These are phyloP conservation scores for Lasioglossum oenotherae DNA, from an alignment of 2,888 invertebrate species.

Conservation along the genomic window DNA sequence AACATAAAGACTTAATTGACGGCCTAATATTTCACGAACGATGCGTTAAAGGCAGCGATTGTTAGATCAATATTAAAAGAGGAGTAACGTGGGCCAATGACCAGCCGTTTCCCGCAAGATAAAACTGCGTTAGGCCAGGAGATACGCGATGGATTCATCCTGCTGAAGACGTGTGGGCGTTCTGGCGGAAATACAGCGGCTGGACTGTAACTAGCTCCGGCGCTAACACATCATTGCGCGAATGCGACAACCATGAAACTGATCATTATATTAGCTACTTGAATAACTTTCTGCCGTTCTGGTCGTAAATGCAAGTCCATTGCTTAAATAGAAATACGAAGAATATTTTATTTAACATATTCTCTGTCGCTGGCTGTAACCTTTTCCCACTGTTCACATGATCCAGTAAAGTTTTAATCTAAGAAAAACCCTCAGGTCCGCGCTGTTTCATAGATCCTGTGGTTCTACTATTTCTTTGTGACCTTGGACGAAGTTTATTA, in stretches of 20 bases:
- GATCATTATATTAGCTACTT: not conserved
- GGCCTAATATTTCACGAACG: not conserved
- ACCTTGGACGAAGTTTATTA: too few species aligned
- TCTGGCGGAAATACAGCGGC: slow-evolving; percentile 57
- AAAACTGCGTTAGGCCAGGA: slow-evolving; percentile 71
- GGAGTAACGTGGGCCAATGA: slow-evolving; percentile 76
- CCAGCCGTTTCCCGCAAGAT: slow-evolving; percentile 78
- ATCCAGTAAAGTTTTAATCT: too few species aligned
- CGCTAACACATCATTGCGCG: not conserved
- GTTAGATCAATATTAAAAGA: slow-evolving; percentile 55
- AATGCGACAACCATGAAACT: not conserved
- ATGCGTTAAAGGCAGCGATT: slow-evolving; percentile 20
- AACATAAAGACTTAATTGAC: not conserved
- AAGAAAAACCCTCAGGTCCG: too few species aligned
- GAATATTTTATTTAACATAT: not conserved
- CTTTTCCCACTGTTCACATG: not conserved
- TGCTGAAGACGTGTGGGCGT: slow-evolving; percentile 72
- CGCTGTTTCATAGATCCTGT: too few species aligned
- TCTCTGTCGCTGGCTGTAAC: not conserved
- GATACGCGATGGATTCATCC: slow-evolving; percentile 75
- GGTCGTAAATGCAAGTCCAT: not conserved
- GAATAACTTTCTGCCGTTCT: not conserved
- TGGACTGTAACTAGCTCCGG: not conserved
- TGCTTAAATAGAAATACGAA: not conserved
- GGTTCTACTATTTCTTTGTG: too few species aligned